phyloP scores from a whole-genome alignment of 2,888 invertebrate genomes.

The Abrostola triplasia region DNA sequence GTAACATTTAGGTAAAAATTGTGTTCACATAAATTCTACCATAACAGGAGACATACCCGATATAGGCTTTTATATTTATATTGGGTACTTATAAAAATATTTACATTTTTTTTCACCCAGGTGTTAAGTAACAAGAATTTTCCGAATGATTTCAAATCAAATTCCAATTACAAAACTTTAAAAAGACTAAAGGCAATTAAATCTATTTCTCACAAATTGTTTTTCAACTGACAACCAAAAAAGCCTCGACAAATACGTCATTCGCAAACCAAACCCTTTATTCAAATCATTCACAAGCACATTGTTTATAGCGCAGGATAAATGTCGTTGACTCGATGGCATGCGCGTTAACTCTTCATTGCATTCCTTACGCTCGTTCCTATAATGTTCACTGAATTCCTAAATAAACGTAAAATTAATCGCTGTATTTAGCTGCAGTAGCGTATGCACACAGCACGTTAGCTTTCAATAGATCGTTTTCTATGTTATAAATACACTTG shows the following conservation, averaged over 20 bases:
- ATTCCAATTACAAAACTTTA: too few relatives aligned
- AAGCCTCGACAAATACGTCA: constrained; percentile 2
- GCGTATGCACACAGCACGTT: constrained; percentile 42
- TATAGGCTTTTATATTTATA: too few relatives aligned
- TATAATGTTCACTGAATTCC: constrained; percentile 70
- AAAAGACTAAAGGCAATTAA: too few relatives aligned
- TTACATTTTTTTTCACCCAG: too few relatives aligned
- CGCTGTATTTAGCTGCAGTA: constrained; percentile 64
- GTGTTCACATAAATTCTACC: constrained; percentile 11
- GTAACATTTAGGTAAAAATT: constrained; percentile 12
- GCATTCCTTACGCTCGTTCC: constrained; percentile 62
- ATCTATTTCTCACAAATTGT: too few relatives aligned
- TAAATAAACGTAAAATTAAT: constrained; percentile 73
- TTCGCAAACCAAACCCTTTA: constrained; percentile 18
- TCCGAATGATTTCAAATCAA: too few relatives aligned
- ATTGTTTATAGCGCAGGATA: constrained; percentile 57
- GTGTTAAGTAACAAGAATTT: too few relatives aligned
- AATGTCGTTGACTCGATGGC: constrained; percentile 64
- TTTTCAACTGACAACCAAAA: constrained; percentile 1
- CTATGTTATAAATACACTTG: constrained; percentile 27
- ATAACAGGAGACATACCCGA: constrained; percentile 17
- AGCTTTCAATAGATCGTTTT: constrained; percentile 46
- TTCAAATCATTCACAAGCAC: constrained; percentile 28
- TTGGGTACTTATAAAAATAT: too few relatives aligned
- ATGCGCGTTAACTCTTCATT: constrained; percentile 64